phyloP scores from a whole-genome alignment of 2,888 invertebrate species.

The Caenorhabditis virilis region DNA sequence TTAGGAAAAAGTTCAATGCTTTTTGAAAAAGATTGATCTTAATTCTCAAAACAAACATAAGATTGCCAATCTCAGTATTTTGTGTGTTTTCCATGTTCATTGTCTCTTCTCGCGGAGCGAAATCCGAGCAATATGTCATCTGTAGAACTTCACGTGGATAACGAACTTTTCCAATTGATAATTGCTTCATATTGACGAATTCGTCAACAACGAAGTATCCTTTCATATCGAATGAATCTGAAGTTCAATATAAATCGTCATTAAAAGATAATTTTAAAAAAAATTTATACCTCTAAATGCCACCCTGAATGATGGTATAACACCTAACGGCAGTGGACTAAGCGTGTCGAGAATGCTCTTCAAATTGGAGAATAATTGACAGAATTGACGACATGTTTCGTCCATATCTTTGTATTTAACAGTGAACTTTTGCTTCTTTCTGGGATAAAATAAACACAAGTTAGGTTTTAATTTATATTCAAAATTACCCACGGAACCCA shows the following conservation, averaged over 20 bases:
- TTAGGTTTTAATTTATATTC: no score
- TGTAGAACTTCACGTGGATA: slow-evolving; percentile 8
- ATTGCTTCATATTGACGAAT: slow-evolving; percentile 7
- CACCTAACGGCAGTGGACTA: slow-evolving; percentile 7
- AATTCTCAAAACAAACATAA: no score
- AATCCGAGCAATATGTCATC: no score
- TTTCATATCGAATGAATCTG: slow-evolving; percentile 6
- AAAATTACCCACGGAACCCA: slow-evolving; percentile 11
- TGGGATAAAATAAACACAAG: slow-evolving; percentile 1
- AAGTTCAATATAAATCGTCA: no score
- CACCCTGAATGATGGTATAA: slow-evolving; percentile 15
- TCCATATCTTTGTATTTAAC: slow-evolving; percentile 16
- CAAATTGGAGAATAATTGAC: slow-evolving; percentile 13
- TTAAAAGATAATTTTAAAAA: no score
- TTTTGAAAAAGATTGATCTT: no score
- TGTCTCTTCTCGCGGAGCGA: no score
- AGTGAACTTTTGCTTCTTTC: slow-evolving; percentile 3
- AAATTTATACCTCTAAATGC: slow-evolving; percentile 16
- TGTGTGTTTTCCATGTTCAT: no score
- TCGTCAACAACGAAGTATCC: slow-evolving; percentile 9
- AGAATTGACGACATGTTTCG: slow-evolving; percentile 13
- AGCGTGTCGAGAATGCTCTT: slow-evolving; percentile 2
- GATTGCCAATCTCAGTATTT: no score
- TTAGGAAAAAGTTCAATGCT: no score
- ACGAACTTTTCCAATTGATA: slow-evolving; percentile 1